Conservation (phyloP, 2,888 invertebrate genomes). For the Cerastoderma edule region DNA sequence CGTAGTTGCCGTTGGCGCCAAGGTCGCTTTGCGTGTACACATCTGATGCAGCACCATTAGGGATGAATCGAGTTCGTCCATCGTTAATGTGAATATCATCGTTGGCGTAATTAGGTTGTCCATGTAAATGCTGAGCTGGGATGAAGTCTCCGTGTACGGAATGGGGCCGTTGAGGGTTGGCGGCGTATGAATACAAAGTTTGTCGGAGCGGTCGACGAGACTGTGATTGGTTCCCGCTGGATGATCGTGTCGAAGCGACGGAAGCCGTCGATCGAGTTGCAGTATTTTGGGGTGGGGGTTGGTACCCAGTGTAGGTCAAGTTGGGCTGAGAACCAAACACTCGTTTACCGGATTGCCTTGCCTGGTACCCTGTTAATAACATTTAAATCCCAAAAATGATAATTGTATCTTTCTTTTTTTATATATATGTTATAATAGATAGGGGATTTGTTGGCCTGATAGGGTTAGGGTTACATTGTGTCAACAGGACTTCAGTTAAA, state of each 20-base stretch:
- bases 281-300: constrained; percentile 54
- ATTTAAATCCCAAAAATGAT: too few species aligned
- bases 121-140: constrained; percentile 26
- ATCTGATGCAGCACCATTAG: constrained; percentile 48
- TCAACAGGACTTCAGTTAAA: too few species aligned
- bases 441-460: too few species aligned
- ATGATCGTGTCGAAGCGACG: constrained; percentile 46
- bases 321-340: constrained; percentile 64
- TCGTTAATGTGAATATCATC: constrained; percentile 64
- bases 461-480: too few species aligned
- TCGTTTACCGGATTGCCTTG: constrained; percentile 41
- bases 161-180: constrained; percentile 43
- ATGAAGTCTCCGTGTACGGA: constrained; percentile 23
- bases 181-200: constrained; percentile 60
- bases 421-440: too few species aligned
- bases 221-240: constrained; percentile 23
- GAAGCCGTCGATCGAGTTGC: constrained; percentile 37
- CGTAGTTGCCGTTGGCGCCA: constrained; percentile 40
- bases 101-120: constrained; percentile 61
- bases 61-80: constrained; percentile 53
- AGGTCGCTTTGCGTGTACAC: constrained; percentile 35
- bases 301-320: constrained; percentile 54
- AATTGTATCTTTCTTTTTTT: too few species aligned
- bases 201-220: constrained; percentile 54
- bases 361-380: constrained; percentile 4